These are phyloP conservation scores for Zygothrica quintamaculata DNA, from an alignment of 2,888 invertebrate genomes.

Conservation along the genomic window DNA sequence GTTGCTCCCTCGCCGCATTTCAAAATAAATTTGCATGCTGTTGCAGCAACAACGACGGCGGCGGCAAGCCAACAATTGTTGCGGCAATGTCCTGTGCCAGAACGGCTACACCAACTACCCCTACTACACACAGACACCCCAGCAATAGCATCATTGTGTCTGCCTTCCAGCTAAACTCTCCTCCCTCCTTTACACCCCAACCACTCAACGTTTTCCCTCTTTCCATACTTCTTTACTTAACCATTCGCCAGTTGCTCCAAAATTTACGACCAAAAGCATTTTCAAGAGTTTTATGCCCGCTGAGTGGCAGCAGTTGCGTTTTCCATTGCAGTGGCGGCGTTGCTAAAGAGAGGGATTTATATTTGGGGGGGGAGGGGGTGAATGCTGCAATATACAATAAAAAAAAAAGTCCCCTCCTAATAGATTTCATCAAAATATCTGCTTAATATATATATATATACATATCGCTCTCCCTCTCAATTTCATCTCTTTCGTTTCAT, in stretches of 20 bases:
- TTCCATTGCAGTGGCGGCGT: slow-evolving; percentile 5
- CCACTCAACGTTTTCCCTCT: slow-evolving; percentile 20
- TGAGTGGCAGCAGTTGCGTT: slow-evolving; percentile 66
- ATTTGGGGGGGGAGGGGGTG: no score
- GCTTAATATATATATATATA: no score
- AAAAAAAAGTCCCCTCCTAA: no score
- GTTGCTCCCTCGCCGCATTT: slow-evolving; percentile 62
- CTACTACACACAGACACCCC: background rate
- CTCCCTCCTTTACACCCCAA: slow-evolving; percentile 11
- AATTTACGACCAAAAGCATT: slow-evolving; percentile 79
- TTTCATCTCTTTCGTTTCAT: slow-evolving; percentile 6
- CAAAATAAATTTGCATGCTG: slow-evolving; percentile 76
- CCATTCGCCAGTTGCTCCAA: slow-evolving; percentile 66
- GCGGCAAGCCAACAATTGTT: slow-evolving; percentile 76
- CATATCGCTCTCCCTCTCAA: no score
- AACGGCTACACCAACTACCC: slow-evolving; percentile 3
- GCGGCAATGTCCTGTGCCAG: slow-evolving; percentile 70
- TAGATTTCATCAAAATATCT: no score
- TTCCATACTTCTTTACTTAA: background rate
- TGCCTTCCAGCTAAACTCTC: slow-evolving; percentile 45
- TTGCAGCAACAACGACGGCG: slow-evolving; percentile 44
- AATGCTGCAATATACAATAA: no score
- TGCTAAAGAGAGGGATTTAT: no score
- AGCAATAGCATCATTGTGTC: slow-evolving; percentile 20
- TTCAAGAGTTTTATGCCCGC: slow-evolving; percentile 77